Evolutionary conservation across 2,797 vertebrate species (phyloP).

Genomic region (Peromyscus aztecus): DNA sequence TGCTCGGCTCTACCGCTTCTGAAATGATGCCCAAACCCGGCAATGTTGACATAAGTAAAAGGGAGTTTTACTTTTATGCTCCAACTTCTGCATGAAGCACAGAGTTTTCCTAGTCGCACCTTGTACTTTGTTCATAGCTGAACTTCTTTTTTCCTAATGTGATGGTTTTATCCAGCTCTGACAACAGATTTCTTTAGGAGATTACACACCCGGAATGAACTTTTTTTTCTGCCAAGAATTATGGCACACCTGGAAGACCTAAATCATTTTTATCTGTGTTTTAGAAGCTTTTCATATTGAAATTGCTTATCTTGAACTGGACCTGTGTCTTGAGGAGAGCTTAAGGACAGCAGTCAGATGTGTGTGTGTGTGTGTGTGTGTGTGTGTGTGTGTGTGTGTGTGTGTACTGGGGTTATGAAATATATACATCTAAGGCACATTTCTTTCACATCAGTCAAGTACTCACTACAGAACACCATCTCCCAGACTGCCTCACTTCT

Average conservation of each 20-base stretch:
- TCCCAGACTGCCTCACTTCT: constrained; percentile 80
- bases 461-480: constrained; percentile 79
- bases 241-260: constrained; percentile 88
- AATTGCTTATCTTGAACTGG: constrained; percentile 81
- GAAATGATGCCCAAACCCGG: constrained; percentile 87
- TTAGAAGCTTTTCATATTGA: constrained; percentile 83
- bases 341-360: constrained; percentile 58
- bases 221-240: constrained; percentile 87
- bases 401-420: constrained; percentile 57
- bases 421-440: constrained; percentile 64
- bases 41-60: constrained; percentile 88
- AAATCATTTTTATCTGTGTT: constrained; percentile 88
- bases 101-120: constrained; percentile 79
- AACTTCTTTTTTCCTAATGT: constrained; percentile 86
- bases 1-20: constrained; percentile 86
- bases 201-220: constrained; percentile 89
- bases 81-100: constrained; percentile 79
- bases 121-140: constrained; percentile 85
- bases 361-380: too few relatives aligned
- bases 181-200: constrained; percentile 87
- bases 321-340: constrained; percentile 79
- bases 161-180: constrained; percentile 89
- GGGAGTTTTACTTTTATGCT: constrained; percentile 86
- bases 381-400: too few relatives aligned
- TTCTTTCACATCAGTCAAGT: constrained; percentile 75